Evolutionary conservation across 1,140 invertebrate genomes (phyloP).

Genomic region (Batillaria attramentaria): DNA sequence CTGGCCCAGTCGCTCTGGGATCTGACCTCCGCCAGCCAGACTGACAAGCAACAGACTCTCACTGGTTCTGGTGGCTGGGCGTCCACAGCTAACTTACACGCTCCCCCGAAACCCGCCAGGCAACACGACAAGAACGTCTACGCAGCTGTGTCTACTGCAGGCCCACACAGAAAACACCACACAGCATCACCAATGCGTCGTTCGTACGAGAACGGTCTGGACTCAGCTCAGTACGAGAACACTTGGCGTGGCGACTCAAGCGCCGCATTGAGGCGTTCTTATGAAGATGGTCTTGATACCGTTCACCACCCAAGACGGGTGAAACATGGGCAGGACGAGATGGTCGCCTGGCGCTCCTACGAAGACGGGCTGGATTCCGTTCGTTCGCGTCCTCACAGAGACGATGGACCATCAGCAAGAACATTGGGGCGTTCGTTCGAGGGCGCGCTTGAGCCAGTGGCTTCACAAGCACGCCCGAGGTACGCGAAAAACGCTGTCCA

Average conservation of each 20-base stretch:
- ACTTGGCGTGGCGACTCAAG: no score
- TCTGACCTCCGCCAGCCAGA: not conserved
- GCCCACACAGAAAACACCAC: not conserved
- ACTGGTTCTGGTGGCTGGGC: not conserved
- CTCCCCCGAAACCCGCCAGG: not conserved
- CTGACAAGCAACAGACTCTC: not conserved
- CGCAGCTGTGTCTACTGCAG: not conserved
- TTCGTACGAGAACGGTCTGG: not conserved
- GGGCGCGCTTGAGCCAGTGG: not conserved
- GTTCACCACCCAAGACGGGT: not conserved
- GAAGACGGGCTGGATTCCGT: slow-evolving; percentile 18
- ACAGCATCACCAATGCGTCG: not conserved
- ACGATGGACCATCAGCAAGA: not conserved
- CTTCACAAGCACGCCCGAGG: not conserved
- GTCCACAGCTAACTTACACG: not conserved
- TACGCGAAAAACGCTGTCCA: not conserved
- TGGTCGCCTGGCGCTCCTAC: not conserved
- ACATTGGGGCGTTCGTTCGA: not conserved
- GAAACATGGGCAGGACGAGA: not conserved
- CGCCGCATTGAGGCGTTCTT: not conserved
- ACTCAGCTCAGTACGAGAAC: no score
- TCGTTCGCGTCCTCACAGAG: no score
- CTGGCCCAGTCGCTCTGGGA: slow-evolving; percentile 18
- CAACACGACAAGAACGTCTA: not conserved
- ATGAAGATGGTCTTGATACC: not conserved